Evolutionary conservation across 2,797 vertebrate genomes (phyloP).

Genomic region (Pantherophis vulpinus): DNA sequence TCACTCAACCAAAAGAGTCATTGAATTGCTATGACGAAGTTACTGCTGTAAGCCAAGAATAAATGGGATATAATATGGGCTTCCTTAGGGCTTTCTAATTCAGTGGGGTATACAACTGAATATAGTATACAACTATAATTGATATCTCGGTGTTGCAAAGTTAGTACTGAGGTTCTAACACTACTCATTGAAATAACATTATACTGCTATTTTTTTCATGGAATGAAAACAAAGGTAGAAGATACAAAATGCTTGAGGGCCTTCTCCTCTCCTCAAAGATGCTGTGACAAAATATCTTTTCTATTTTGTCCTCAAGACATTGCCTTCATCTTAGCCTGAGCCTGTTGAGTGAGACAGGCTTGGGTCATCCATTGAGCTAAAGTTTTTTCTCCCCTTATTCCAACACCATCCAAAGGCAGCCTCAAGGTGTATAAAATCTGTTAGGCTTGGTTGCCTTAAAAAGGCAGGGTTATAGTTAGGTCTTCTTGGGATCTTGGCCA

Average conservation of each 20-base stretch:
- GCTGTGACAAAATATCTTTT: neutral
- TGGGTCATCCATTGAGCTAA: neutral
- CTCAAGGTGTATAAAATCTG: neutral
- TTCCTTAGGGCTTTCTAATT: neutral
- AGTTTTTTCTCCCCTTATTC: neutral
- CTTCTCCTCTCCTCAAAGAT: neutral
- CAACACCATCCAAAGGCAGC: neutral
- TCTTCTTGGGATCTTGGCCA: too few species aligned
- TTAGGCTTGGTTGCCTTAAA: neutral
- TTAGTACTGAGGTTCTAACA: neutral
- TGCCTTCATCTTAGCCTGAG: neutral
- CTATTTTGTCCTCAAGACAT: neutral
- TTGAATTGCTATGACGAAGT: neutral
- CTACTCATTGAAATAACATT: neutral
- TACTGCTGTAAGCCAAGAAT: neutral
- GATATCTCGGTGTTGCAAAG: neutral
- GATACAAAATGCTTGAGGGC: neutral
- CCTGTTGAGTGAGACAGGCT: neutral
- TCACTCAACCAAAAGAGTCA: too few species aligned
- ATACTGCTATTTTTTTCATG: neutral
- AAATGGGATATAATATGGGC: neutral
- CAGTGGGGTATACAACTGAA: neutral
- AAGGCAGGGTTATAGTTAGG: neutral
- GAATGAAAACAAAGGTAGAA: neutral
- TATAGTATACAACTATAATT: neutral